These are phyloP conservation scores for Pristionchus pacificus DNA, from an alignment of 1,140 invertebrate species.

Conservation along the genomic window DNA sequence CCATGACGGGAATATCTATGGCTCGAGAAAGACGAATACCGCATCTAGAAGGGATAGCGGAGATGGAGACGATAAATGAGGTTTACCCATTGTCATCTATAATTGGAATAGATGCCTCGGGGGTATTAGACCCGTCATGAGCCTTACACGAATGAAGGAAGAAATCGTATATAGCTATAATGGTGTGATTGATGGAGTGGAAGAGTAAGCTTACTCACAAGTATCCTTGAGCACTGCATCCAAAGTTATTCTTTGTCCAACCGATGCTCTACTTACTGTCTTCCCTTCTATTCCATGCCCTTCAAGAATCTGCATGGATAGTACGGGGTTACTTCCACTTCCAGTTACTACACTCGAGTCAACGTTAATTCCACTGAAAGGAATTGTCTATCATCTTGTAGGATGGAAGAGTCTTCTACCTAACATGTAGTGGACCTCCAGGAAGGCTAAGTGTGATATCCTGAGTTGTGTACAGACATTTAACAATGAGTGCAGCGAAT, in stretches of 20 bases:
- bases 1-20: conserved; percentile 30
- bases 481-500: conserved; percentile 22
- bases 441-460: conserved; percentile 32
- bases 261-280: conserved; percentile 17
- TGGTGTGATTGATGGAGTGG: conserved; percentile 5
- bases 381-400: background rate
- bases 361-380: conserved; percentile 8
- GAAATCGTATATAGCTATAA: conserved; percentile 37
- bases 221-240: conserved; percentile 33
- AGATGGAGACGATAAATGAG: background rate
- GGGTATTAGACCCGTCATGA: conserved; percentile 33
- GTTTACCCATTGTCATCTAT: conserved; percentile 35
- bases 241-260: conserved; percentile 36
- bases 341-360: conserved; percentile 32
- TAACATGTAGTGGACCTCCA: conserved; percentile 1
- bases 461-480: conserved; percentile 27
- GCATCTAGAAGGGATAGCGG: conserved; percentile 23
- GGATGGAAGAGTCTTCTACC: background rate
- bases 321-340: conserved; percentile 20
- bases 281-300: conserved; percentile 34
- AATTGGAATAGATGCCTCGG: conserved; percentile 32
- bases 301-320: conserved; percentile 34
- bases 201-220: conserved; percentile 3
- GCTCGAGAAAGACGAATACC: conserved; percentile 30
- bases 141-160: conserved; percentile 38